phyloP scores from a whole-genome alignment of 2,888 invertebrate genomes.

The Drosophila lutescens region DNA sequence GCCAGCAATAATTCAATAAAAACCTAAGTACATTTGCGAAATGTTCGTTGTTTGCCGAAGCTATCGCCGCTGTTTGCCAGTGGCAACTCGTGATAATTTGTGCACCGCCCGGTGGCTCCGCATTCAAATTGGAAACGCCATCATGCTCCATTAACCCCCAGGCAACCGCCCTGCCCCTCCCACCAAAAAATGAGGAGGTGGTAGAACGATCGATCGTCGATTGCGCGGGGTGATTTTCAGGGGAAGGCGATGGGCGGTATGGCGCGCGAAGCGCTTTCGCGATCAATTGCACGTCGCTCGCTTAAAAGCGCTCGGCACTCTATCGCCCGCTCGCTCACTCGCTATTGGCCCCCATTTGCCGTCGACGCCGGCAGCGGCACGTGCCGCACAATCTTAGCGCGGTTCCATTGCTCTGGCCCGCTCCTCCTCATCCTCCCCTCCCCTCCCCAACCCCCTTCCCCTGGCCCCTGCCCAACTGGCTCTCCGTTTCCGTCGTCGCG shows the following conservation, averaged over 20 bases:
- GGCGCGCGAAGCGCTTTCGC: slow-evolving; percentile 57
- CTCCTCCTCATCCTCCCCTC: neutral
- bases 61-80: neutral
- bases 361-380: slow-evolving; percentile 66
- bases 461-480: neutral
- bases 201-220: slow-evolving; percentile 6
- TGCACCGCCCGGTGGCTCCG: slow-evolving; percentile 15
- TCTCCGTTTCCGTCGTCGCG: slow-evolving; percentile 40
- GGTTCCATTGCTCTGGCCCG: slow-evolving; percentile 51
- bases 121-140: slow-evolving; percentile 67
- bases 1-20: slow-evolving; percentile 9
- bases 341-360: slow-evolving; percentile 63
- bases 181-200: slow-evolving; percentile 1
- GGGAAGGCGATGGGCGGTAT: neutral
- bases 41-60: slow-evolving; percentile 5
- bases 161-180: slow-evolving; percentile 18
- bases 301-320: slow-evolving; percentile 8
- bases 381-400: slow-evolving; percentile 68
- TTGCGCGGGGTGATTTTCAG: neutral
- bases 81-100: slow-evolving; percentile 56
- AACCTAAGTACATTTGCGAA: neutral
- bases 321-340: slow-evolving; percentile 22
- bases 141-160: slow-evolving; percentile 75
- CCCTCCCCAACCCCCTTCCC: neutral
- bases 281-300: slow-evolving; percentile 75